phyloP scores from a whole-genome alignment of 2,888 invertebrate genomes.

The Sesia apiformis region DNA sequence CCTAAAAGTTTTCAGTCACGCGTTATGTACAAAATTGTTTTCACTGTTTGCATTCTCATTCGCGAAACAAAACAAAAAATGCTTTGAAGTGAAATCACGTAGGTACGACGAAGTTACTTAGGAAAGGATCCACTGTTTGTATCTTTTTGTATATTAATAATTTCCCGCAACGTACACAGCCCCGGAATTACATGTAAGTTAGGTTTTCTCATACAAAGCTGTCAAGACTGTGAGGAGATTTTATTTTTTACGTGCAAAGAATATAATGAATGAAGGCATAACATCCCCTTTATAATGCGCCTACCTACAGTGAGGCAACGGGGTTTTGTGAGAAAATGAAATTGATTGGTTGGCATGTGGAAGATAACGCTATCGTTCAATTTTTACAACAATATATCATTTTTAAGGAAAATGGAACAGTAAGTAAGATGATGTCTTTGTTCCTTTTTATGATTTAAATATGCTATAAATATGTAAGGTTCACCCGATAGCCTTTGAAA shows the following conservation, averaged over 20 bases:
- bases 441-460: too few relatives aligned
- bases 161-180: constrained; percentile 43
- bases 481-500: too few relatives aligned
- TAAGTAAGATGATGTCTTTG: too few relatives aligned
- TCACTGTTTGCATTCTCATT: constrained; percentile 41
- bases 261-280: constrained; percentile 49
- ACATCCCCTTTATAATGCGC: constrained; percentile 37
- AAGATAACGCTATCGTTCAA: too few relatives aligned
- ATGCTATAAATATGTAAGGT: too few relatives aligned
- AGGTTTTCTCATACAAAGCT: constrained; percentile 48
- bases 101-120: constrained; percentile 52
- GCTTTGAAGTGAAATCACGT: constrained; percentile 57
- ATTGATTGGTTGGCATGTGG: not conserved
- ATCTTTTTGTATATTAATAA: constrained; percentile 60
- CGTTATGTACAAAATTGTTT: constrained; percentile 39
- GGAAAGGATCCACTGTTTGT: constrained; percentile 46
- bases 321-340: constrained; percentile 11
- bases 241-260: constrained; percentile 64
- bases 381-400: too few relatives aligned
- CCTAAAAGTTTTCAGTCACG: constrained; percentile 4
- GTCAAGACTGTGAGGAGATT: constrained; percentile 50
- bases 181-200: constrained; percentile 44
- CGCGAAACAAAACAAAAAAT: constrained; percentile 32
- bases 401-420: too few relatives aligned
- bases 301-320: constrained; percentile 20